Evolutionary conservation across 1,140 invertebrate genomes (phyloP).

Genomic region (Calephelis virginiensis): DNA sequence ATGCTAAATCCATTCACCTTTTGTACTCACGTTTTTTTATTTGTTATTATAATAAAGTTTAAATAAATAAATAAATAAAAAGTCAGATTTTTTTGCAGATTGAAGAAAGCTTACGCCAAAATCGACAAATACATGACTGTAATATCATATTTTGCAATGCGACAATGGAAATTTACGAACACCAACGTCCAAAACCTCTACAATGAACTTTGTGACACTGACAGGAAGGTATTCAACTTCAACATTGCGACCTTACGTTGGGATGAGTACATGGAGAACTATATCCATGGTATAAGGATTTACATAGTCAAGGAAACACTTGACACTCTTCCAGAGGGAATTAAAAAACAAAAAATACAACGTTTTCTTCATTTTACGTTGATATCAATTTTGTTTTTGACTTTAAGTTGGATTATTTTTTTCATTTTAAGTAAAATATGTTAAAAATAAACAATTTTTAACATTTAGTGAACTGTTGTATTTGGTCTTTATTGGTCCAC

Average conservation of each 20-base stretch:
- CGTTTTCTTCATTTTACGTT: no score
- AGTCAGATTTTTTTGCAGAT: constrained; percentile 80
- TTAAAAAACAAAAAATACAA: no score
- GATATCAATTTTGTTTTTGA: no score
- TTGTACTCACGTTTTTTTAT: no score
- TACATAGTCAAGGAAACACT: constrained; percentile 82
- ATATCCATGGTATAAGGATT: constrained; percentile 79
- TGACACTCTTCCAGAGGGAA: constrained; percentile 54
- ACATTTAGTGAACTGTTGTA: no score
- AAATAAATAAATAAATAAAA: no score
- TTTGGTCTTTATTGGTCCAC: no score
- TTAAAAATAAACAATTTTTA: no score
- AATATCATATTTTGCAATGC: constrained; percentile 84
- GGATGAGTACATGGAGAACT: constrained; percentile 79
- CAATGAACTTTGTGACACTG: constrained; percentile 71
- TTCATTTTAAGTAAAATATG: no score
- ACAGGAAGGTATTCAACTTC: constrained; percentile 68
- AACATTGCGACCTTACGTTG: constrained; percentile 78
- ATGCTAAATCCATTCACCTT: no score
- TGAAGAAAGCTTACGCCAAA: constrained; percentile 86
- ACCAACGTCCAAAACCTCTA: constrained; percentile 79
- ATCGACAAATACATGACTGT: constrained; percentile 85
- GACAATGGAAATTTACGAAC: constrained; percentile 86
- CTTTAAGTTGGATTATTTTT: no score
- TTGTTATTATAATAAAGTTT: no score